Percentiles rank a stretch among this genome's conserved stretches.
phyloP scores from a whole-genome alignment of 2,888 invertebrate genomes.

The Steinernema hermaphroditum region DNA sequence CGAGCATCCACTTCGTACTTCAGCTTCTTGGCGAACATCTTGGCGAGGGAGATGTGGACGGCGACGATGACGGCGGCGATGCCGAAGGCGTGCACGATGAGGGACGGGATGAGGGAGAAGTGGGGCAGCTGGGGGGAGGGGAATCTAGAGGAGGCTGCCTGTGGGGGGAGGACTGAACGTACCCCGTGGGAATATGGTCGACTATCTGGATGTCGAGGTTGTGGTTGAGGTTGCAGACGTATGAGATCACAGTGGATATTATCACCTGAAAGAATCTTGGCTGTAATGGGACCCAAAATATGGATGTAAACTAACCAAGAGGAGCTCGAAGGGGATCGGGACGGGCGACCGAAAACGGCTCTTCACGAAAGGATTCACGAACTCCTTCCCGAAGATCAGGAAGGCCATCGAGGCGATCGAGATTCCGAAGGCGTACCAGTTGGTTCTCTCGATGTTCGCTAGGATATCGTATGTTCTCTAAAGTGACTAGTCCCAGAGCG shows the following conservation, averaged over 20 bases:
- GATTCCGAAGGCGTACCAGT: slow-evolving; percentile 72
- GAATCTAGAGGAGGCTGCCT: too few species aligned
- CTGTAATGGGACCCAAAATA: too few species aligned
- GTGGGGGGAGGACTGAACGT: too few species aligned
- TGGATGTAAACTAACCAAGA: slow-evolving; percentile 66
- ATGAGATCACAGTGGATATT: slow-evolving; percentile 67
- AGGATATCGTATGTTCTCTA: slow-evolving; percentile 69
- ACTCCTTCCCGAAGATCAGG: slow-evolving; percentile 67
- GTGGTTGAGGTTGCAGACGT: slow-evolving; percentile 62
- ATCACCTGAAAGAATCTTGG: too few species aligned
- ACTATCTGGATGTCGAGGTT: slow-evolving; percentile 67
- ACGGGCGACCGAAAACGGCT: slow-evolving; percentile 62
- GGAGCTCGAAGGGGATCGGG: slow-evolving; percentile 68
- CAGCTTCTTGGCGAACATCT: slow-evolving; percentile 67
- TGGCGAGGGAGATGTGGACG: slow-evolving; percentile 69
- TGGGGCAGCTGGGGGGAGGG: slow-evolving; percentile 56
- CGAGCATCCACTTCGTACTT: slow-evolving; percentile 69
- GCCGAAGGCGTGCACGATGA: slow-evolving; percentile 67
- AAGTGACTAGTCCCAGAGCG: slow-evolving; percentile 68
- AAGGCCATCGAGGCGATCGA: slow-evolving; percentile 67
- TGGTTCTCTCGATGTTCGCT: slow-evolving; percentile 74
- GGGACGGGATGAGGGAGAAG: slow-evolving; percentile 49
- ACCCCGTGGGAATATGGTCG: slow-evolving; percentile 68
- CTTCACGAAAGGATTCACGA: slow-evolving; percentile 68
- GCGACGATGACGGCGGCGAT: slow-evolving; percentile 69